These are phyloP conservation scores for Drosophila grimshawi DNA, from an alignment of 1,140 invertebrate species.

Conservation along the genomic window DNA sequence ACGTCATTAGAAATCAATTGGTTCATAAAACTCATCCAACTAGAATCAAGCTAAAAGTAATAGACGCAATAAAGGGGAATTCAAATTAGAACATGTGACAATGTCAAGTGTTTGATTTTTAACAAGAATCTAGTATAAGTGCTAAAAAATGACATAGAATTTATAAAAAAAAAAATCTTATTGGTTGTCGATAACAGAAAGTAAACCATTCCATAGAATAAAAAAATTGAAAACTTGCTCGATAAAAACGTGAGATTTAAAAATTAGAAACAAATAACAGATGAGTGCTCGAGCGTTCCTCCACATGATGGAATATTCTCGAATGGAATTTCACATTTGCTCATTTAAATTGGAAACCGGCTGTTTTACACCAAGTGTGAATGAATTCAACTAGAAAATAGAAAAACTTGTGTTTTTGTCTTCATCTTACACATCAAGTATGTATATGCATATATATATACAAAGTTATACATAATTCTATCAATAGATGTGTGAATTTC, in stretches of 20 bases:
- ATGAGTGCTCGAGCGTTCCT: neutral
- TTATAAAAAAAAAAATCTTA: no score
- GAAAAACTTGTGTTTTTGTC: slow-evolving; percentile 31
- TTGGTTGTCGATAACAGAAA: no score
- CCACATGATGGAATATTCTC: slow-evolving; percentile 34
- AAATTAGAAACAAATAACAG: neutral
- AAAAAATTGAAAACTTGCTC: no score
- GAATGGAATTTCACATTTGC: slow-evolving; percentile 61
- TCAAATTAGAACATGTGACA: no score
- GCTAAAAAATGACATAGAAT: no score
- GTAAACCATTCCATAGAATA: no score
- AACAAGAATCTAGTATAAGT: no score
- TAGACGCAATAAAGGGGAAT: no score
- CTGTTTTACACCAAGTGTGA: slow-evolving; percentile 66
- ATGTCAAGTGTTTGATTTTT: no score
- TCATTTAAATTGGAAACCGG: slow-evolving; percentile 35
- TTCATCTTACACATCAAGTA: slow-evolving; percentile 24
- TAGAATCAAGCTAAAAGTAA: neutral
- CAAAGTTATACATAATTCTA: neutral
- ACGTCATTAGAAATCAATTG: slow-evolving; percentile 56
- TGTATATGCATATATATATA: slow-evolving; percentile 35
- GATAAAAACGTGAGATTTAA: neutral
- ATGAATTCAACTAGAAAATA: slow-evolving; percentile 53
- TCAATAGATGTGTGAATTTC: slow-evolving; percentile 22
- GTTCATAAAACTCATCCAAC: slow-evolving; percentile 6